Evolutionary conservation across 1,140 invertebrate genomes (phyloP).

Genomic region (Maconellicoccus hirsutus): DNA sequence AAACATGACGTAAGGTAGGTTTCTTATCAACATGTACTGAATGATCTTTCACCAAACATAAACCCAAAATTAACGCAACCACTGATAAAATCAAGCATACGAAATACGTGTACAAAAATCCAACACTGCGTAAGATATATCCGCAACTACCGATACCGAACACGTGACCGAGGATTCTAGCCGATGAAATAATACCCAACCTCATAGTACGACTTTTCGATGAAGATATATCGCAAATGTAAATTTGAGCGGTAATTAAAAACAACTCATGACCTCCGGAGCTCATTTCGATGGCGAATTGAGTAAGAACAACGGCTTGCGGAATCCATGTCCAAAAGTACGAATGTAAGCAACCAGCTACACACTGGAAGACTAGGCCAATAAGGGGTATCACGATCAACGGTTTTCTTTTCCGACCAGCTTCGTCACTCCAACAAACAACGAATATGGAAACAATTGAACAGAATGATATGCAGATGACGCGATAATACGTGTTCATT

Average conservation of each 20-base stretch:
- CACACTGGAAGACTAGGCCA: conserved; percentile 30
- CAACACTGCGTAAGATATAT: background rate
- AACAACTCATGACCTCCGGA: conserved; percentile 24
- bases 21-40: background rate
- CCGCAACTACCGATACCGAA: background rate
- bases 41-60: background rate
- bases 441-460: conserved; percentile 22
- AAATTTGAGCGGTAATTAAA: conserved; percentile 22
- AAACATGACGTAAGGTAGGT: background rate
- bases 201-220: background rate
- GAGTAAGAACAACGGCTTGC: conserved; percentile 31
- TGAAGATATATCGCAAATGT: conserved; percentile 8
- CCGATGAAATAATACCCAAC: background rate
- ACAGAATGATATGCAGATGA: background rate
- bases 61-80: background rate
- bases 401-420: conserved; percentile 34
- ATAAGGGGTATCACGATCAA: conserved; percentile 36
- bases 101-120: background rate
- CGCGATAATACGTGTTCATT: conserved; percentile 8
- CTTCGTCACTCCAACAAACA: conserved; percentile 30
- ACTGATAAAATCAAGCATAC: background rate
- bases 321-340: conserved; percentile 36
- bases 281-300: conserved; percentile 33
- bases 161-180: background rate
- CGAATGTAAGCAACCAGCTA: conserved; percentile 36